Percentiles rank a stretch among this genome's conserved stretches.
phyloP scores from a whole-genome alignment of 2,113 vertebrate genomes.

The Cyphomyrus plagiostoma region DNA sequence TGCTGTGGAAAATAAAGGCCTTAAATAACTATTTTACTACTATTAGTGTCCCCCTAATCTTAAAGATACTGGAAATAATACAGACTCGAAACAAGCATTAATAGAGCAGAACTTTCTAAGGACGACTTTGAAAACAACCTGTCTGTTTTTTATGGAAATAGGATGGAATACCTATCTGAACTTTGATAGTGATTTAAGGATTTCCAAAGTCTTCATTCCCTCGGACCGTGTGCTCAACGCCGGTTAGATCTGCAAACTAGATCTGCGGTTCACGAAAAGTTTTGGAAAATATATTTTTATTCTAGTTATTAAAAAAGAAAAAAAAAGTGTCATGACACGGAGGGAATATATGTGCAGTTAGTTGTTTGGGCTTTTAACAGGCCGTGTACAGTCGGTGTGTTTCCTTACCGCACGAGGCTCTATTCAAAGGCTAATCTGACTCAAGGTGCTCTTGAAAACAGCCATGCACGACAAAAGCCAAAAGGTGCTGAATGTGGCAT shows the following conservation, averaged over 20 bases:
- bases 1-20: background rate
- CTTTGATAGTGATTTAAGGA: background rate
- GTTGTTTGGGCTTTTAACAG: background rate
- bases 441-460: background rate
- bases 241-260: background rate
- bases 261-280: background rate
- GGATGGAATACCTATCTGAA: background rate
- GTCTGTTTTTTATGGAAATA: background rate
- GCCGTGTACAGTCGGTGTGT: background rate
- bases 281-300: background rate
- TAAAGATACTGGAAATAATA: background rate
- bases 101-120: background rate
- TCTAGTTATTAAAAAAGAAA: background rate
- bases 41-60: background rate
- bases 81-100: background rate
- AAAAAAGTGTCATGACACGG: background rate
- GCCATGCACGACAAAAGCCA: background rate
- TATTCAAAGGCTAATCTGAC: background rate
- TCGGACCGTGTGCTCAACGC: background rate
- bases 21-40: background rate
- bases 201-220: background rate
- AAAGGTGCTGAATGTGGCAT: background rate
- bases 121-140: background rate
- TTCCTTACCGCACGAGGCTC: background rate
- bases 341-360: background rate